Base-by-base conservation (phyloP, 2,888 invertebrate genomes). In the Lasioglossum calceatum region DNA sequence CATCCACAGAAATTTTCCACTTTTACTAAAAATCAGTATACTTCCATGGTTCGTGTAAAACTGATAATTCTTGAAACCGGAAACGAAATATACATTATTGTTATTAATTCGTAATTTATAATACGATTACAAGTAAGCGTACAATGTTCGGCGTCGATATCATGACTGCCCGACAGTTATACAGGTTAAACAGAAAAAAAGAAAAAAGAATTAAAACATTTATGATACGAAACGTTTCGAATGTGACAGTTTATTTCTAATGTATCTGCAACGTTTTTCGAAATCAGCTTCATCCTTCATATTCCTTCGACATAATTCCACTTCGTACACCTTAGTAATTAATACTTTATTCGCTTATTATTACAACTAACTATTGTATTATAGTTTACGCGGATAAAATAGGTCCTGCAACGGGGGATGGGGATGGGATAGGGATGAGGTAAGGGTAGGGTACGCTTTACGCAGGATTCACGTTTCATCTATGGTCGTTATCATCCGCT, bases 361-460 rank as follows among this genome's bases (percentile, higher is more conserved):
- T 92, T 93, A 93, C 88, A 85, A 91, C 92, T 93, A 93, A 91
- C 89, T 91, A 90, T 90, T 91, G 91, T 92, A 91, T 92, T 91
- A 92, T 90, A 92, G 91, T 92, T 93, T 88, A 91, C 91, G 90
- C 87, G 91, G 89, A 87, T 92, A 89, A 92, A 93, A 92, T 91
- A 86, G 84, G 84, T 89, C 82, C 82, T 84, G 82, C 87, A 87
- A 84, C 67, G 76, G 76, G 80, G 75, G 70, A n/a, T 58, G 58
- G 58, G n/a, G 23, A 19, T 23, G 54, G 23, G 47, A 50, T 8
- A 23, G 10, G 23, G 10, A n/a, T 10, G 54, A 19, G 54, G 58
- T 58, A 8, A 2, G 16, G 64, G 2, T 32, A 3, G 19, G 64
- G 16, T 81, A 87, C 76, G 73, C 58, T 80, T 82, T 32, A 81